phyloP scores from a whole-genome alignment of 2,888 invertebrate species.

The Hipparchia semele region DNA sequence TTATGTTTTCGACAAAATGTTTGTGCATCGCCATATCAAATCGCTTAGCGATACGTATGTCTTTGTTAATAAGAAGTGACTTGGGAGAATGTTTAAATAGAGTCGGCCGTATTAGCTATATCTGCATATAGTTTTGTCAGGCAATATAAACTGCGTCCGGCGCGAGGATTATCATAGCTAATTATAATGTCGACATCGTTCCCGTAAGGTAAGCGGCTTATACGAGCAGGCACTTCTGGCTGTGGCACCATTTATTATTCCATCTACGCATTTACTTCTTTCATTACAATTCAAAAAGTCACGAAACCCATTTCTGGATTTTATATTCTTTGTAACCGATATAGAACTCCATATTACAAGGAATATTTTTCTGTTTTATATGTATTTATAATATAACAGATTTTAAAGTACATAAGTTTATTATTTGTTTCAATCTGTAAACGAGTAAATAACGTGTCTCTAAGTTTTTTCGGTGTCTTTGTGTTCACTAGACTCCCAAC shows the following conservation, averaged over 20 bases:
- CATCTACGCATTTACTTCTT: not conserved
- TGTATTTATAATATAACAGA: too few species aligned
- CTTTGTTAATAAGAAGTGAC: not conserved
- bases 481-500: too few species aligned
- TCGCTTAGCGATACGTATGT: not conserved
- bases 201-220: slow-evolving; percentile 24
- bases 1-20: too few species aligned
- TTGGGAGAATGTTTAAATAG: not conserved
- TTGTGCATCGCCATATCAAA: too few species aligned
- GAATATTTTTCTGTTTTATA: too few species aligned
- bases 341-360: not conserved
- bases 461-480: too few species aligned
- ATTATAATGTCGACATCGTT: slow-evolving; percentile 27
- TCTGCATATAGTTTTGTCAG: not conserved
- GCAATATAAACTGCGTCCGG: not conserved
- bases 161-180: slow-evolving; percentile 23
- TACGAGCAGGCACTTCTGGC: not conserved
- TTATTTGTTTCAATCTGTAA: too few species aligned
- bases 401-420: too few species aligned
- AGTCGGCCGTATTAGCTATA: not conserved
- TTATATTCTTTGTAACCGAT: not conserved
- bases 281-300: not conserved
- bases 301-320: slow-evolving; percentile 13
- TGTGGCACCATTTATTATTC: not conserved
- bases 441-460: too few species aligned